Evolutionary conservation across 1,140 invertebrate species (phyloP), one percentile per base, ranked within the genome.

Genomic region (Eueides isabella): DNA sequence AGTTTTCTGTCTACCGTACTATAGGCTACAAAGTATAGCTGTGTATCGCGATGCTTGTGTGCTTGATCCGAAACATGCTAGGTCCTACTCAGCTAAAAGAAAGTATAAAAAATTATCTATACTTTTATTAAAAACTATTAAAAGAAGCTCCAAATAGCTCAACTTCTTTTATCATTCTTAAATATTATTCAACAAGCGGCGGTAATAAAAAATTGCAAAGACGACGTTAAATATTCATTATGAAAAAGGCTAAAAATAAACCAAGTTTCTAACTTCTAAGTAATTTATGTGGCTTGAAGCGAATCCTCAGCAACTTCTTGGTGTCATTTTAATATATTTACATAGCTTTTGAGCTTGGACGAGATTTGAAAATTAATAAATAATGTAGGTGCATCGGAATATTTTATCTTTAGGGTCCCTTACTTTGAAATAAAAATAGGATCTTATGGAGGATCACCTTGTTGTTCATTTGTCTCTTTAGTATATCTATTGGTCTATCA

Each of bases 261-360:
- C 14, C 14, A 16, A 68, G 55, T 74, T 64, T 29, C 31, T 12
- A 74, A 67, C 66, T 74, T 63, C 19, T 65, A 68, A 64, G 66
- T 74, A 74, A 69, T 74, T 74, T 69, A 69, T 74, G 61, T 64
- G 61, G 44, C 72, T 74, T 69, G 26, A 64, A 69, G 66, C 19
- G 70, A 64, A 74, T 33, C 66, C 29, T 29, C 16, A 74, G 29
- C 67, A 73, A 68, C 31, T 69, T 28, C 19, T 62, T 64, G 44
- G 30, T 64, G 29, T 48, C 44, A 71, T 71, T 71, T 71, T 63
- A 71, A 71, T 71, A 71, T 65, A 71, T 71, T 72, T 48, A 72
- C 70, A 72, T 72, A 66, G 63, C 70, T 72, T 72, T 72, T 44
- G 41, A 67, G 61, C 29, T 63, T n/a, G 61, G 61, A 63, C 2